These are phyloP conservation scores for Isurus oxyrinchus DNA, from an alignment of 2,113 vertebrate genomes.

Conservation along the genomic window DNA sequence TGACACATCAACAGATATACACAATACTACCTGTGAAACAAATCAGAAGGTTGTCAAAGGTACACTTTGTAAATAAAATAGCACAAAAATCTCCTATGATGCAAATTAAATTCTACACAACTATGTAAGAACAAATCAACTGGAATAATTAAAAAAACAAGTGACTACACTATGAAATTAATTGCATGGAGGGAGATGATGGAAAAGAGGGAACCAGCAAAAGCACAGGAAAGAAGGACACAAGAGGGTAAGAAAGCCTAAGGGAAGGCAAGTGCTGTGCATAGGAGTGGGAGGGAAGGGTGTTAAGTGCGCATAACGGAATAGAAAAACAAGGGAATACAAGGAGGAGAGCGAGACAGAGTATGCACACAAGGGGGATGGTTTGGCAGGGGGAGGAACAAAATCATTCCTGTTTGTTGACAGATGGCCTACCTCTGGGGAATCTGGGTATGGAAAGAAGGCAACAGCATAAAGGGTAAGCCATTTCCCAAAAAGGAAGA, in stretches of 20 bases:
- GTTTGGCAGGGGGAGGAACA: not conserved
- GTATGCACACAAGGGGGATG: not conserved
- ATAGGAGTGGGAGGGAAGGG: not conserved
- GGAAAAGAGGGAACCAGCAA: not conserved
- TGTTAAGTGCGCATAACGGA: not conserved
- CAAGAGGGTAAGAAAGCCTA: not conserved
- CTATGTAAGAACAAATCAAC: not conserved
- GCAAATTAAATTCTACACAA: not conserved
- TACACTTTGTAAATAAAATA: not conserved
- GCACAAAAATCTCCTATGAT: not conserved
- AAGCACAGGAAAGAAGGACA: not conserved
- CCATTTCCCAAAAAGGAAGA: not conserved
- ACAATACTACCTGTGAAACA: slow-evolving; percentile 78
- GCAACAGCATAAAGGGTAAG: not conserved
- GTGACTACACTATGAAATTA: not conserved
- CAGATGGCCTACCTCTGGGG: not conserved
- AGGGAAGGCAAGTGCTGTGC: not conserved
- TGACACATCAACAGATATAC: slow-evolving; percentile 91
- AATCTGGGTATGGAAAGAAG: not conserved
- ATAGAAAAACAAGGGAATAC: not conserved
- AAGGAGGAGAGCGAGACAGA: not conserved
- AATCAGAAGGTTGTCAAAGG: not conserved
- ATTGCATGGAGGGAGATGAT: not conserved
- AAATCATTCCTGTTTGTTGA: not conserved
- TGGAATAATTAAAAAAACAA: not conserved